Conservation (phyloP, 2,797 vertebrate genomes). For the Bucorvus abyssinicus region DNA sequence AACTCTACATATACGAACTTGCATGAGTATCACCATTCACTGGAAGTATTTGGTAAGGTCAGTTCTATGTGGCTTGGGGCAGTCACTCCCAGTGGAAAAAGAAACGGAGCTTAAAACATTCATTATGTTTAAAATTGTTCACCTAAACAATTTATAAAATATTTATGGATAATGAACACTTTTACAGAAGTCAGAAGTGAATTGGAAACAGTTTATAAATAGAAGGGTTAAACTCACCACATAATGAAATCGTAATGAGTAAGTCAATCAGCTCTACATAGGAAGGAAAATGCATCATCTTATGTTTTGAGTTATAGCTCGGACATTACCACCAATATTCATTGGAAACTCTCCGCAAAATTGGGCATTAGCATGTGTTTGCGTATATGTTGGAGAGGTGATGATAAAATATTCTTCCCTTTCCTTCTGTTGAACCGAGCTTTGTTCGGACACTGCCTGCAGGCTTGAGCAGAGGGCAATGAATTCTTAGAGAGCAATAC, state of each 20-base stretch:
- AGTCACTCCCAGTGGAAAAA: neutral
- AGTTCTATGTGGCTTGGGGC: neutral
- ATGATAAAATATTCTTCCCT: neutral
- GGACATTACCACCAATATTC: neutral
- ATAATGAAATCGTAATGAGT: neutral
- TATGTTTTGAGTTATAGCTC: constrained; percentile 1
- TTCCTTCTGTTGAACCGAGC: neutral
- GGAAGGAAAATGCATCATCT: neutral
- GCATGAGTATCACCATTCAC: neutral
- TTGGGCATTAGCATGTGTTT: neutral
- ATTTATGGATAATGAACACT: neutral
- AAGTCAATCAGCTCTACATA: neutral
- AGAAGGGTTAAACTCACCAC: neutral
- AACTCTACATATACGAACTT: neutral
- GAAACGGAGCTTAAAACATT: neutral
- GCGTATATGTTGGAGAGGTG: neutral
- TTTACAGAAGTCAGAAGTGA: neutral
- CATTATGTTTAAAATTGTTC: neutral
- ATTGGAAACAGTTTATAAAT: neutral
- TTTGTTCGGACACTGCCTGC: neutral
- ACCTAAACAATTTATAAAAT: neutral
- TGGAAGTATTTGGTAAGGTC: neutral
- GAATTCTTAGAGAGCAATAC: neutral
- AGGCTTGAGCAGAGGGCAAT: neutral
- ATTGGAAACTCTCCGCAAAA: neutral